Conservation (phyloP, 2,888 invertebrate genomes). For the Sycophila texana region DNA sequence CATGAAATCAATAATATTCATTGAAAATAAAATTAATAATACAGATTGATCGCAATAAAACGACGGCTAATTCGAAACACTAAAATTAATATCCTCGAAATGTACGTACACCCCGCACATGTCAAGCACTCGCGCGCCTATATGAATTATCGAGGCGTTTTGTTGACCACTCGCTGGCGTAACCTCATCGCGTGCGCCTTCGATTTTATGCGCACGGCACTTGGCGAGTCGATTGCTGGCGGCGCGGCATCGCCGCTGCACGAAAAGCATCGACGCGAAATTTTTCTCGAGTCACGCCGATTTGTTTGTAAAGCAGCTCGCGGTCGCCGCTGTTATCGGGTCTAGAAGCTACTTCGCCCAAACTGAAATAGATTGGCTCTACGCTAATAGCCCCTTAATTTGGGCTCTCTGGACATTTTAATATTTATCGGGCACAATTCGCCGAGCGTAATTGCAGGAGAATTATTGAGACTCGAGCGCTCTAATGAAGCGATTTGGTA, state of each 20-base stretch:
- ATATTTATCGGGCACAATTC: too few relatives aligned
- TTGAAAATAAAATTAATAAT: too few relatives aligned
- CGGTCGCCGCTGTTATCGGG: background rate
- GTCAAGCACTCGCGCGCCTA: background rate
- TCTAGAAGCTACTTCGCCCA: too few relatives aligned
- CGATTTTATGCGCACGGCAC: constrained; percentile 49
- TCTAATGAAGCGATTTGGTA: too few relatives aligned
- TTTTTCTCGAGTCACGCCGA: constrained; percentile 44
- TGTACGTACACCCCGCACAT: background rate
- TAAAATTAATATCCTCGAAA: background rate
- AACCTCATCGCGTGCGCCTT: background rate
- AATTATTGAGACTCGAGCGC: too few relatives aligned
- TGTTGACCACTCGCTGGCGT: constrained; percentile 2
- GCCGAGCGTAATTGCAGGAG: too few relatives aligned
- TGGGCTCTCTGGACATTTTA: too few relatives aligned
- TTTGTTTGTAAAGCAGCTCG: constrained; percentile 22
- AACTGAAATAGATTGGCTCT: too few relatives aligned
- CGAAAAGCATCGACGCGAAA: background rate
- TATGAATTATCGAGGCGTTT: background rate
- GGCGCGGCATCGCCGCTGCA: background rate
- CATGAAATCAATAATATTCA: too few relatives aligned
- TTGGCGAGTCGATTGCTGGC: constrained; percentile 2
- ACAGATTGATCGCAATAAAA: too few relatives aligned
- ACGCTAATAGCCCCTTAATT: too few relatives aligned
- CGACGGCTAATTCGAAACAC: too few relatives aligned